phyloP scores from a whole-genome alignment of 2,888 invertebrate species.

The Trichopria drosophilae region DNA sequence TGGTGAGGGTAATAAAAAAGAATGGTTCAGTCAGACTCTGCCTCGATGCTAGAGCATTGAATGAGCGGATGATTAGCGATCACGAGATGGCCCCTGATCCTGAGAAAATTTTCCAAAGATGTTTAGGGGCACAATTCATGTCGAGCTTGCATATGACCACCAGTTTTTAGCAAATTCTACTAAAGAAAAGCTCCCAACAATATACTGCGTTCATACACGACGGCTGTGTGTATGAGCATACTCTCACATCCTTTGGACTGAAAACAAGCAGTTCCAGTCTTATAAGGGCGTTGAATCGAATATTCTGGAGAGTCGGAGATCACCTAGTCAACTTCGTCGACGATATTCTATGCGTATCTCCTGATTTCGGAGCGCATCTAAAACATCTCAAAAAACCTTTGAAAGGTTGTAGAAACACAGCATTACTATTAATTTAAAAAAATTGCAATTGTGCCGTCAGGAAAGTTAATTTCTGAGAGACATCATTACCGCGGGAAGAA shows the following conservation, averaged over 20 bases:
- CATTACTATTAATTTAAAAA: slow-evolving; percentile 49
- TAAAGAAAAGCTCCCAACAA: too few species aligned
- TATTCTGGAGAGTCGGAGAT: too few species aligned
- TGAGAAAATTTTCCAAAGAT: slow-evolving; percentile 25
- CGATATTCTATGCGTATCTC: background rate
- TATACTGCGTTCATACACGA: too few species aligned
- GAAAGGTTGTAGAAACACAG: background rate
- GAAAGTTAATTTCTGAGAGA: too few species aligned
- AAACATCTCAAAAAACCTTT: background rate
- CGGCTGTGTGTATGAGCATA: too few species aligned
- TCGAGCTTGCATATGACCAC: too few species aligned
- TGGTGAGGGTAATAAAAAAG: background rate
- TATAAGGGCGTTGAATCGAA: too few species aligned
- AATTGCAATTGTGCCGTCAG: slow-evolving; percentile 59
- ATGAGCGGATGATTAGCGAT: background rate
- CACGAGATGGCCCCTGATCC: background rate
- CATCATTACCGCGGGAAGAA: too few species aligned
- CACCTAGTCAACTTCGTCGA: slow-evolving; percentile 1
- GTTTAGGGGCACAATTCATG: slow-evolving; percentile 10
- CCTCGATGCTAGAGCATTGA: background rate
- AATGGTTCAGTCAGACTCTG: background rate
- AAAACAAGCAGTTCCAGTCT: too few species aligned
- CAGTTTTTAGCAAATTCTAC: too few species aligned
- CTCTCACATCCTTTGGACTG: too few species aligned
- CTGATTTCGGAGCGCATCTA: background rate